These are phyloP conservation scores for Harpagoxenus sublaevis DNA, from an alignment of 2,888 invertebrate genomes.

Conservation along the genomic window DNA sequence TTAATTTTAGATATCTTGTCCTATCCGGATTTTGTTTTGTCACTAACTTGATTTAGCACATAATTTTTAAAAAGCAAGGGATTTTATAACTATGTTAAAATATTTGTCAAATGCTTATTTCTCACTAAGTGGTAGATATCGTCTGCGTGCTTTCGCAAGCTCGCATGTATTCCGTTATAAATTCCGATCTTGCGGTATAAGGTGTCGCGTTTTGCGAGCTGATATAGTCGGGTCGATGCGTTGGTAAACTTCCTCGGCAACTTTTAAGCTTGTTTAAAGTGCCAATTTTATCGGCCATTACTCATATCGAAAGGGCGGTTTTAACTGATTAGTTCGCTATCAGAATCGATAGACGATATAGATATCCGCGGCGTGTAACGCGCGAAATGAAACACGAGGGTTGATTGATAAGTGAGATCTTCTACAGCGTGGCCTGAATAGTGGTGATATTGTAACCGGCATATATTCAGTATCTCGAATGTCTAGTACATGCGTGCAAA, in stretches of 20 bases:
- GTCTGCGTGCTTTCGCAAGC: background rate
- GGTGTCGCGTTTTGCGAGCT: constrained; percentile 25
- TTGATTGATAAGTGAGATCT: background rate
- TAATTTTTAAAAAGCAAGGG: background rate
- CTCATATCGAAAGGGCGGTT: constrained; percentile 29
- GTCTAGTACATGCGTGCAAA: no score
- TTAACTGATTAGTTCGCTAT: constrained; percentile 47
- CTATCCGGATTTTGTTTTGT: background rate
- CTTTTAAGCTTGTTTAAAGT: constrained; percentile 49
- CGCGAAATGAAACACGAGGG: background rate
- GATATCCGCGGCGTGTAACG: constrained; percentile 2
- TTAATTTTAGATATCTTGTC: background rate
- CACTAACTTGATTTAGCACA: background rate
- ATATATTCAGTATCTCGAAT: no score
- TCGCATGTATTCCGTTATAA: constrained; percentile 26
- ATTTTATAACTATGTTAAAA: background rate
- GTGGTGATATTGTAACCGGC: no score
- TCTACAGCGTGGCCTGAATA: background rate
- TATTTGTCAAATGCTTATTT: constrained; percentile 10
- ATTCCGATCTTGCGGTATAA: constrained; percentile 32
- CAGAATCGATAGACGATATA: constrained; percentile 28
- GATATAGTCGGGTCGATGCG: constrained; percentile 23
- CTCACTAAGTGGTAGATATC: background rate
- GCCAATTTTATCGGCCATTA: constrained; percentile 46
- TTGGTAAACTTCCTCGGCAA: constrained; percentile 34